Percentiles rank a stretch among this genome's conserved stretches.
Conservation (phyloP, 2,797 vertebrate genomes). For the Amazona ochrocephala region DNA sequence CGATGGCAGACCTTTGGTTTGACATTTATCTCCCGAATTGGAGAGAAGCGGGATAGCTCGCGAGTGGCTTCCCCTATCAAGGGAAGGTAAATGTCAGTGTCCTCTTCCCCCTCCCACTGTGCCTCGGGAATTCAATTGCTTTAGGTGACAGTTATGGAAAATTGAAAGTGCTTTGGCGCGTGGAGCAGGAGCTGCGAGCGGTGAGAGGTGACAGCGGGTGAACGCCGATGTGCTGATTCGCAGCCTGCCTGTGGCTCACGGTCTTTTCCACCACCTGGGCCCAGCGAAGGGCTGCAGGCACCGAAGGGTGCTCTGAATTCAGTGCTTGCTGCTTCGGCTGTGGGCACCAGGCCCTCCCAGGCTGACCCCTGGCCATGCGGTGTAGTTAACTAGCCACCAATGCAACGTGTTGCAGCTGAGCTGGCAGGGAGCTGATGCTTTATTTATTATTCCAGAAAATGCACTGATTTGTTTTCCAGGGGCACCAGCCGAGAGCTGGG, state of each 20-base stretch:
- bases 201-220: not conserved
- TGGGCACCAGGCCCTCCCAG: not conserved
- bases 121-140: not conserved
- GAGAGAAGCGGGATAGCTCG: rapidly evolving
- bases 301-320: rapidly evolving
- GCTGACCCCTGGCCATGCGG: not conserved
- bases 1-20: rapidly evolving
- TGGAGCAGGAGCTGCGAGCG: not conserved
- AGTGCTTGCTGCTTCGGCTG: rapidly evolving
- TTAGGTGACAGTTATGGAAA: not conserved
- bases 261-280: not conserved
- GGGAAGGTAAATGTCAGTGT: not conserved
- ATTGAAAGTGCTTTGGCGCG: not conserved
- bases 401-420: not conserved
- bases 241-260: not conserved
- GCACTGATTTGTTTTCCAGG: not conserved
- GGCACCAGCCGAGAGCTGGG: not conserved
- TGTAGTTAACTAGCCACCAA: not conserved
- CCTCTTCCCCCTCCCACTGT: not conserved
- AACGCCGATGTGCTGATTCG: not conserved
- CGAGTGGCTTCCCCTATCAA: rapidly evolving
- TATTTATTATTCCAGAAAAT: not conserved
- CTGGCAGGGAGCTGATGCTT: not conserved
- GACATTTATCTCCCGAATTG: rapidly evolving
- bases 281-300: not conserved